Evolutionary conservation across 2,888 invertebrate species (phyloP), one percentile per base, ranked within the genome.

Genomic region (Epinotia demarniana): DNA sequence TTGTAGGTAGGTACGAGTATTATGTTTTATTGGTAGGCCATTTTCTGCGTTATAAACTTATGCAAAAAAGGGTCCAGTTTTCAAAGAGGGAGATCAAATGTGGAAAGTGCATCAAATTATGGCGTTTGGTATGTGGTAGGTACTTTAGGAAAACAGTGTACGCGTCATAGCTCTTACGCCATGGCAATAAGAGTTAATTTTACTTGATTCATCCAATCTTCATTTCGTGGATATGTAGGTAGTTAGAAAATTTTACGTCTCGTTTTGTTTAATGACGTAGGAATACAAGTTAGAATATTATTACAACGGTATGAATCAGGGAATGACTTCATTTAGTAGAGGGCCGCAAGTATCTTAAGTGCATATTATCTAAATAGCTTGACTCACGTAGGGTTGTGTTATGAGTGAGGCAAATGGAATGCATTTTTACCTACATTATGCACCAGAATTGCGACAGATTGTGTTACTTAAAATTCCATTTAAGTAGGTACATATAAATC

Each of bases 31-130:
- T 64, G 11, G 53, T n/a, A 64, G 70, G 64, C 61, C 60, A 75
- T 75, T 75, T 75, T 75, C 75, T 71, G 75, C 64, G 53, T 63
- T 75, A 75, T 75, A 71, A 75, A 71, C 70, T 70, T 71, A 75
- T 71, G 70, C 75, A 75, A 71, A 71, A 75, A 70, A 57, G 75
- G 70, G 64, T 73, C 58, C 64, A 43, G 64, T 71, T 71, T 71
- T 19, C 33, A 60, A 53, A 64, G 49, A 58, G 70, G 70, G 63
- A 60, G 60, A 39, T 58, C 55, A 68, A 62, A 72, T 70, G 63
- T 58, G 58, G 49, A 71, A 60, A 74, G 58, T 70, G 74, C 74
- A 70, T 19, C 46, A 53, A 43, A 58, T 64, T 69, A 74, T 62
- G n/a, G n/a, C 13, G 23, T 43, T 69, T 5, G 39, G 16, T 23